Base-by-base conservation (phyloP, 2,113 vertebrate species). In the Montifringilla adamsi region DNA sequence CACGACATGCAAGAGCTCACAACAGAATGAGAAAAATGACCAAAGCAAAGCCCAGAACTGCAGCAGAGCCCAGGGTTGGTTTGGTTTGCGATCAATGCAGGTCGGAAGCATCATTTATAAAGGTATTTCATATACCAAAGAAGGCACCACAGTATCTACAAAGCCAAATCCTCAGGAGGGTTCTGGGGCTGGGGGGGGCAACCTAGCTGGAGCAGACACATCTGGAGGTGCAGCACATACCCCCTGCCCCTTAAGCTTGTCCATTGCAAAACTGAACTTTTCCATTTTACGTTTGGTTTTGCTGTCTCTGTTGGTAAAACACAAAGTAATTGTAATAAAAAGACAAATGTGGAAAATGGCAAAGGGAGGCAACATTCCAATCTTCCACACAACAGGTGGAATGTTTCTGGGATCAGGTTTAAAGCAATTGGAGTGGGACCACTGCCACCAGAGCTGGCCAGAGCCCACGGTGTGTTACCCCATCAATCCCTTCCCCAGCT, bases 81-180 rank as follows among this genome's bases (percentile, higher is more conserved):
- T 72, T 94, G 97, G 84, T 93, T 96, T 94, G 96, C 91, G 95
- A 88, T 88, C 88, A 91, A 56, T 82, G 73, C 77, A 74, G 93
- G 95, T 92, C 89, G 91, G 98, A 96, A 96, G 96, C 92, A 84
- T 95, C 15, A 3, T 83, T 91, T 90, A 82, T 76, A 60, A 96
- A 93, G 80, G 80, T 91, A 95, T 93, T 95, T 80, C 93, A 37
- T 77, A 95, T 91, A 96, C 92, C 94, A 92, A 58, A 83, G 94
- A 97, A 97, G 97, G 97, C 97, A 95, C 94, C 95, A 91, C 81
- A 33, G 90, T 69, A 53, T 88, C 64, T 94, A 93, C 95, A 94
- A 41, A 62, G 96, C 97, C 97, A 95, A 96, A 96, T 93, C 93
- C 95, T 90, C 70, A 5, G 70, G 93, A 93, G 81, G 66, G 79